Conservation (phyloP, 2,888 invertebrate genomes). For the Acheta domesticus region DNA sequence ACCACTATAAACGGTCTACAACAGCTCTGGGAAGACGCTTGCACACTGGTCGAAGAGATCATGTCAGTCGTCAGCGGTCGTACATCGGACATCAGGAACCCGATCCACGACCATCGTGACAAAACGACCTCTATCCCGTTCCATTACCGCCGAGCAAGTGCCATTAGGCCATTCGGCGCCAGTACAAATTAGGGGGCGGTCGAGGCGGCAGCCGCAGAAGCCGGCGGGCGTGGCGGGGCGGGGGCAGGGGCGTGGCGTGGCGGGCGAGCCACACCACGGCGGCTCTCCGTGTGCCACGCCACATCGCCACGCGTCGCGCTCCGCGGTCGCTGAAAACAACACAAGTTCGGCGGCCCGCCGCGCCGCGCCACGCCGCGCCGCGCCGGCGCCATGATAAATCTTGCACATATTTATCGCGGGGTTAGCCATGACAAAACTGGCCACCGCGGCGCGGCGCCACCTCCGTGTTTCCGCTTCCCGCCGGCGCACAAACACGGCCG, state of each 20-base stretch:
- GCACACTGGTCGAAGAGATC: too few relatives aligned
- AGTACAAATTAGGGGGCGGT: too few relatives aligned
- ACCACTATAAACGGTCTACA: too few relatives aligned
- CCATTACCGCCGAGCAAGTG: too few relatives aligned
- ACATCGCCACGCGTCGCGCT: background rate
- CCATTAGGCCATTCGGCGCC: too few relatives aligned
- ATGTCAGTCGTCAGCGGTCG: too few relatives aligned
- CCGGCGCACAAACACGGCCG: background rate
- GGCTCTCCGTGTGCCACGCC: background rate
- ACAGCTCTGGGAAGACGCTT: too few relatives aligned
- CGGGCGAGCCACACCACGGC: background rate
- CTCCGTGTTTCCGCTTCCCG: background rate
- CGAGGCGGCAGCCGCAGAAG: too few relatives aligned
- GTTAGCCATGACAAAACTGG: conserved; percentile 18
- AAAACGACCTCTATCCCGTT: too few relatives aligned
- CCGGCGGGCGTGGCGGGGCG: too few relatives aligned
- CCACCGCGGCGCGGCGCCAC: conserved; percentile 18
- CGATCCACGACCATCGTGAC: too few relatives aligned
- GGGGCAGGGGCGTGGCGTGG: background rate
- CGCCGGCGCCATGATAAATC: background rate
- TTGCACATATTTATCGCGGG: conserved; percentile 18
- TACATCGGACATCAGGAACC: too few relatives aligned
- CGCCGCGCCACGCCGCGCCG: conserved; percentile 3
- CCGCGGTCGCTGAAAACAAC: background rate
- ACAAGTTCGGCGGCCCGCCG: background rate